Base-by-base conservation (phyloP, 2,888 invertebrate species). In the Campoplex capitator region DNA sequence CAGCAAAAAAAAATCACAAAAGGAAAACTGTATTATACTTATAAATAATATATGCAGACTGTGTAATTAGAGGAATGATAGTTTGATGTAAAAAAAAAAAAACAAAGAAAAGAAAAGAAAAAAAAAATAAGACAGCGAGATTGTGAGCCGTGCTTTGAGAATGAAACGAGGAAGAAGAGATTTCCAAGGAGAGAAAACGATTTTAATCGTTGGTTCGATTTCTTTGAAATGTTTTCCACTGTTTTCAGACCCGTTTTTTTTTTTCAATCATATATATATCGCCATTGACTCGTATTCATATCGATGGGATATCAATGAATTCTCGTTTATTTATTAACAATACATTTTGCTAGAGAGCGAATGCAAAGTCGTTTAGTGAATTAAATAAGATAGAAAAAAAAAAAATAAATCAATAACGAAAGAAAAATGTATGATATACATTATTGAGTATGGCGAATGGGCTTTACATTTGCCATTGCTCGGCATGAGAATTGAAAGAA, bases 401-500 rank as follows among this genome's bases (percentile, higher is more conserved):
- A 23, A 23, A 23, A 23, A 23, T 23, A 23, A n/a, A n/a, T n/a
- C n/a, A n/a, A 23, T 23, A 23, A 23, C 23, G 45, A 13, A 13
- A 76, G 76, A 74, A 75, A n/a, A 82, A 74, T 78, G 85, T 82
- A 82, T 82, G 13, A 73, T 83, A 70, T 83, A 85, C 67, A 86
- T 86, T 38, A 6, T 23, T 62, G 83, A 80, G 79, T 58, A 58
- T 83, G 73, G 74, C 56, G 48, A 68, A 56, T 38, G 62, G 56
- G 48, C 23, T 75, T 75, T 67, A 48, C 67, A 56, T 77, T 68
- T 54, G 76, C 65, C 76, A 71, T 68, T 71, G 91, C 91, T 90
- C 87, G 79, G 81, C 80, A 79, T 82, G 91, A 92, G 92, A 93
- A 92, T 93, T 92, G 91, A 92, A 90, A 90, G 23, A 91, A 68